These are phyloP conservation scores for Trachelus troglodyta DNA, from an alignment of 2,888 invertebrate species.

Conservation along the genomic window DNA sequence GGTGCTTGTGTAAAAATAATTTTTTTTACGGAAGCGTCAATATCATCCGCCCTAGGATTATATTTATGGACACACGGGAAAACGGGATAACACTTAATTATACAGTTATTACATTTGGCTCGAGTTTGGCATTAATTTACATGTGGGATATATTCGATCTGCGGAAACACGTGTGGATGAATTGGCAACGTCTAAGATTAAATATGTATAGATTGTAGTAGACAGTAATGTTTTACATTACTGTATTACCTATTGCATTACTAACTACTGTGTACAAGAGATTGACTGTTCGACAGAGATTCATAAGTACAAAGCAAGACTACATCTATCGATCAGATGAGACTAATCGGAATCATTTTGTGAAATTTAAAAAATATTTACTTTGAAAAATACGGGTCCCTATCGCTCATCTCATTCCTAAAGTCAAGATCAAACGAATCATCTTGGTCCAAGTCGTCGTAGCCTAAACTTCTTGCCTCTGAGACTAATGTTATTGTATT, in stretches of 20 bases:
- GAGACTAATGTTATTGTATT: background rate
- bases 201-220: too few species aligned
- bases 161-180: background rate
- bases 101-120: background rate
- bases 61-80: background rate
- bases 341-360: background rate
- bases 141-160: background rate
- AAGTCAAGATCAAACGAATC: background rate
- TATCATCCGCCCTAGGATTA: background rate
- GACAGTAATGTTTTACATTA: background rate
- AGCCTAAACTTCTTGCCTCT: background rate
- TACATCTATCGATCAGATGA: background rate
- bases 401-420: background rate
- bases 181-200: too few species aligned
- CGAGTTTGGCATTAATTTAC: conserved; percentile 2
- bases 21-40: background rate
- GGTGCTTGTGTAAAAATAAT: background rate
- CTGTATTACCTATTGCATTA: background rate
- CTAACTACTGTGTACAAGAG: background rate
- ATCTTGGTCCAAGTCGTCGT: background rate
- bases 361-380: background rate
- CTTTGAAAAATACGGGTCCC: background rate
- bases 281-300: background rate
- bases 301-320: background rate
- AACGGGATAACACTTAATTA: background rate